A percentile compares a stretch with the other conserved stretches of the same genome.
These are phyloP conservation scores for Mellilla xanthometata DNA, from an alignment of 2,888 invertebrate species.

Conservation along the genomic window DNA sequence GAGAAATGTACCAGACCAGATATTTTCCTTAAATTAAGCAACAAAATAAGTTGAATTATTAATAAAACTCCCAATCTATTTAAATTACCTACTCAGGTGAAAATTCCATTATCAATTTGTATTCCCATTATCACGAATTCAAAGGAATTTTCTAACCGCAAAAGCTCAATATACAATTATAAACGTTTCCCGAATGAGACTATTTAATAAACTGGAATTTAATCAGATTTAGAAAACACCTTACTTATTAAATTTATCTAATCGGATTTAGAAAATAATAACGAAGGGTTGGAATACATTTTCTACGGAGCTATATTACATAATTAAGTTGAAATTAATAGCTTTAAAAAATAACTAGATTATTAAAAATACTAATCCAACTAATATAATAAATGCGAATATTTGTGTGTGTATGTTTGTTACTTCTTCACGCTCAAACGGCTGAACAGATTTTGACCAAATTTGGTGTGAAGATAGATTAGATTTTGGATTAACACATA, in stretches of 20 bases:
- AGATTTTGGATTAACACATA: too few species aligned
- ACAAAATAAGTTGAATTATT: not conserved
- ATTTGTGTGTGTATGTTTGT: too few species aligned
- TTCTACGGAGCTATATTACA: too few species aligned
- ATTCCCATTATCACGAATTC: constrained; percentile 2
- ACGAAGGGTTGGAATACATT: not conserved
- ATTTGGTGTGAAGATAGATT: too few species aligned
- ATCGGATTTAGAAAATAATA: not conserved
- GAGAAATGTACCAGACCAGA: too few species aligned
- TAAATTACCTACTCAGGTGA: constrained; percentile 1
- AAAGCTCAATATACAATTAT: not conserved
- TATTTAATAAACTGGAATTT: not conserved
- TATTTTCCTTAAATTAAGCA: too few species aligned
- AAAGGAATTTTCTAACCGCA: constrained; percentile 1
- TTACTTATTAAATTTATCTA: not conserved
- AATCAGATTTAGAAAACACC: not conserved
- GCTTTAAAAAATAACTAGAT: too few species aligned
- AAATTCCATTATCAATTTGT: constrained; percentile 5
- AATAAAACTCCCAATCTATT: not conserved
- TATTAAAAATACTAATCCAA: too few species aligned
- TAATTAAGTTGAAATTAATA: too few species aligned
- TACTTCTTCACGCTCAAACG: too few species aligned
- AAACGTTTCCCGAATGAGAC: not conserved
- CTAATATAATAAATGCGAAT: too few species aligned
- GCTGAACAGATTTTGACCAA: too few species aligned